A percentile compares a stretch with the other conserved stretches of the same genome.
Conservation (phyloP, 2,113 vertebrate genomes). For the Pomatorhinus ruficollis region DNA sequence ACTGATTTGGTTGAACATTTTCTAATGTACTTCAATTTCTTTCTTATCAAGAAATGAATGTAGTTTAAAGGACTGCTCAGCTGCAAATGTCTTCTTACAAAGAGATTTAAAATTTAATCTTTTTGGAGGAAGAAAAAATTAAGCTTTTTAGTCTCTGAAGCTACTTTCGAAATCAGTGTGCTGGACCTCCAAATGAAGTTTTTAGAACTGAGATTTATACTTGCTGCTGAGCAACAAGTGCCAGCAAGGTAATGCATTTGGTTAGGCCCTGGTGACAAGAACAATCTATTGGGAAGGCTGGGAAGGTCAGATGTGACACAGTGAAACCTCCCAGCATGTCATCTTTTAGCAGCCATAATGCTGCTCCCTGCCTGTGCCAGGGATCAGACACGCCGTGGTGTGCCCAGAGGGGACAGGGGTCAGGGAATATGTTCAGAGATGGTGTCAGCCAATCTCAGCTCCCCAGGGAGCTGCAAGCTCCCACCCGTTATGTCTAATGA, state of each 20-base stretch:
- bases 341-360: not conserved
- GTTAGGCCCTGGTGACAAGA: not conserved
- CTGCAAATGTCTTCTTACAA: conserved; percentile 7
- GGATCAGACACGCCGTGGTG: fast-evolving
- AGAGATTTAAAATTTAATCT: conserved; percentile 29
- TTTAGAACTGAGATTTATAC: not conserved
- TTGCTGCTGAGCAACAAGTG: conserved; percentile 3
- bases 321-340: not conserved
- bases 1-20: not conserved
- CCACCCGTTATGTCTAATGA: not conserved
- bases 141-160: not conserved
- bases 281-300: not conserved
- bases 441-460: fast-evolving
- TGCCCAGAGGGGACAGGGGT: not conserved
- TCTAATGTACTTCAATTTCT: not conserved
- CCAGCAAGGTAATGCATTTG: not conserved
- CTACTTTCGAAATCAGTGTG: not conserved
- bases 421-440: not conserved
- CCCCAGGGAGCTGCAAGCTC: not conserved
- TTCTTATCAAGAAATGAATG: not conserved
- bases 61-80: not conserved
- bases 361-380: not conserved
- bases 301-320: not conserved
- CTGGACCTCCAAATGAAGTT: not conserved
- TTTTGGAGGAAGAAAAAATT: not conserved